A percentile compares a stretch with the other conserved stretches of the same genome.
phyloP scores from a whole-genome alignment of 2,888 invertebrate species.

The Drosophila fungiperda region DNA sequence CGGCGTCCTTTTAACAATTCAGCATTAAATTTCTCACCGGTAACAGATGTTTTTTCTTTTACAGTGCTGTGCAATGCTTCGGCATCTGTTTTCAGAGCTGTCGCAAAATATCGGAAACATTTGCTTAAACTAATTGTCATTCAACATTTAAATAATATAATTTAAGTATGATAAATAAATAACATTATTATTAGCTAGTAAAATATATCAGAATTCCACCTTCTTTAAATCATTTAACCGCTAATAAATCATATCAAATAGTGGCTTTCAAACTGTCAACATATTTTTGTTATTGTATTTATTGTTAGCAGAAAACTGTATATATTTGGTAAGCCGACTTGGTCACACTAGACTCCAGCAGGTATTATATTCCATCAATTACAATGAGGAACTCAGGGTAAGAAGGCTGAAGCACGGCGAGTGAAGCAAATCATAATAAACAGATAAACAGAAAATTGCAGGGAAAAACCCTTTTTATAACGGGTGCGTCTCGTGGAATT shows the following conservation, averaged over 20 bases:
- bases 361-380: not conserved
- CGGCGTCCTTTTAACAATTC: not conserved
- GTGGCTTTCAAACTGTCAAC: not conserved
- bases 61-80: not conserved
- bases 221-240: not conserved
- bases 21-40: constrained; percentile 17
- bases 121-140: too few species aligned
- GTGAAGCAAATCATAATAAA: not conserved
- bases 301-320: not conserved
- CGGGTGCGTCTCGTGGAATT: constrained; percentile 98
- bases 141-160: not conserved
- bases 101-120: not conserved
- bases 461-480: constrained; percentile 96
- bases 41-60: constrained; percentile 5
- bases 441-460: constrained; percentile 86
- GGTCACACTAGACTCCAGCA: constrained; percentile 7
- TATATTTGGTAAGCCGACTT: not conserved
- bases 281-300: too few species aligned
- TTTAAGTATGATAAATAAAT: not conserved
- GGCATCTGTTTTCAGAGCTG: not conserved
- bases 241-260: not conserved
- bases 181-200: not conserved
- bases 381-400: constrained; percentile 44
- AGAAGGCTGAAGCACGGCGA: accelerated
- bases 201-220: not conserved